Conservation (phyloP, 2,888 invertebrate species). For the Pachycephus smyrnensis region DNA sequence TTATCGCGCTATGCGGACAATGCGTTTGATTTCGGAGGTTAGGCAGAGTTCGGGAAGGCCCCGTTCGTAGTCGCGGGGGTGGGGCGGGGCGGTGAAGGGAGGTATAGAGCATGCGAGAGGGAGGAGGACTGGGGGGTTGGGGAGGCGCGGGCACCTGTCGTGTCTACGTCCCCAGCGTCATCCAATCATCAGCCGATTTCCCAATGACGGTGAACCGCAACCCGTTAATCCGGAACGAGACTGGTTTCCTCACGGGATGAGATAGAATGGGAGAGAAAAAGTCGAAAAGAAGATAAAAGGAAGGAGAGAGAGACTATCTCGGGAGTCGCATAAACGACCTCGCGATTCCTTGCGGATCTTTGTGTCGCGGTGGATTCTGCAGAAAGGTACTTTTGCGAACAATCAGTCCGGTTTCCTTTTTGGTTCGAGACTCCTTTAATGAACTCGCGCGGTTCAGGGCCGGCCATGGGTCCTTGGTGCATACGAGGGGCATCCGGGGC, state of each 20-base stretch:
- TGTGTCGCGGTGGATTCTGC: too few relatives aligned
- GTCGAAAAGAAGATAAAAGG: neutral
- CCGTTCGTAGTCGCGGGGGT: slow-evolving; percentile 18
- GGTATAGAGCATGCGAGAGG: too few relatives aligned
- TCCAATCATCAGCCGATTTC: neutral
- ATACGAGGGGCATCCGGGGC: too few relatives aligned
- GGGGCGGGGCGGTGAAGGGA: too few relatives aligned
- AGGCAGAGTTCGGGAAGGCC: slow-evolving; percentile 19
- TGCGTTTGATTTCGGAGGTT: slow-evolving; percentile 56
- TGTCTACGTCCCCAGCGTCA: too few relatives aligned
- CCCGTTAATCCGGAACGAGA: neutral
- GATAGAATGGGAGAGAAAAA: neutral
- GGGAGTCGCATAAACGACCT: too few relatives aligned
- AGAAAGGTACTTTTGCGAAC: neutral
- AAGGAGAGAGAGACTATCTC: neutral
- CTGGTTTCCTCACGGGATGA: neutral
- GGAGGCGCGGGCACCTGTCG: too few relatives aligned
- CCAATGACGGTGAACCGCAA: neutral
- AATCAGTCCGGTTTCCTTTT: neutral
- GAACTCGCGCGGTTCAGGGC: slow-evolving; percentile 48
- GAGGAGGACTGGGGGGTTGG: too few relatives aligned
- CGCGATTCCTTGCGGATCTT: too few relatives aligned
- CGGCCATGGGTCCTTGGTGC: neutral
- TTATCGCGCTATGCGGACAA: slow-evolving; percentile 63
- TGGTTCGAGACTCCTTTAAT: slow-evolving; percentile 32